phyloP scores from a whole-genome alignment of 2,888 invertebrate species.

The Ormyrus thymus region DNA sequence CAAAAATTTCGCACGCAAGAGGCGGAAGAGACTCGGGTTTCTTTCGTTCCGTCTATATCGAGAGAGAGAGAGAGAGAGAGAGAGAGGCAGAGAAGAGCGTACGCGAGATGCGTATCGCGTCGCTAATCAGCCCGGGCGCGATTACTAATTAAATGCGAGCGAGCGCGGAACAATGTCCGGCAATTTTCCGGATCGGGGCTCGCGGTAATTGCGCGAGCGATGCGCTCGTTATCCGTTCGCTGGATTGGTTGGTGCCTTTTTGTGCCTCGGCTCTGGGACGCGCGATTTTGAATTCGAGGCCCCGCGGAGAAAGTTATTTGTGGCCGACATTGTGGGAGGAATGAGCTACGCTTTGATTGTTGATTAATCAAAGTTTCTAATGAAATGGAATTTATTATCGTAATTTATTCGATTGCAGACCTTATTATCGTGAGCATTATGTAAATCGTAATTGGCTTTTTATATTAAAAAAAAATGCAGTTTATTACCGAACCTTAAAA shows the following conservation, averaged over 20 bases:
- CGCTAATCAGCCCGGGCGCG: conserved; percentile 42
- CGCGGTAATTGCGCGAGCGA: conserved; percentile 23
- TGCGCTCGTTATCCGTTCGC: conserved; percentile 15
- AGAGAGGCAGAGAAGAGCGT: not conserved
- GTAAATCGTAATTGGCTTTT: too few relatives aligned
- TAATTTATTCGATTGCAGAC: too few relatives aligned
- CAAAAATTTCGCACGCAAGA: conserved; percentile 29
- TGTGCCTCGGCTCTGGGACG: too few relatives aligned
- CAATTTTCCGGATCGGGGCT: conserved; percentile 41
- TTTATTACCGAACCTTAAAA: too few relatives aligned
- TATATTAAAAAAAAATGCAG: too few relatives aligned
- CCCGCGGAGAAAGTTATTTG: too few relatives aligned
- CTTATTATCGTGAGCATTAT: too few relatives aligned
- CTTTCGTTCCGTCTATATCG: conserved; percentile 13
- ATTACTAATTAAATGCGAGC: conserved; percentile 48
- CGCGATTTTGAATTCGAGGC: too few relatives aligned
- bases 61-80: not conserved
- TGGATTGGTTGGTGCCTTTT: conserved; percentile 10
- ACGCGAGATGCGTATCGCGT: conserved; percentile 21
- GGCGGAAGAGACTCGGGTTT: conserved; percentile 29
- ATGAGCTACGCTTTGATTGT: too few relatives aligned
- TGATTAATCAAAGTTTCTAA: too few relatives aligned
- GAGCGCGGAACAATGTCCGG: conserved; percentile 42
- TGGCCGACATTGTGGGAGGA: too few relatives aligned
- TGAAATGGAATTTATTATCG: too few relatives aligned